Evolutionary conservation across 2,113 vertebrate species (phyloP), one percentile per base, ranked within the genome.

Genomic region (Hipposideros armiger): DNA sequence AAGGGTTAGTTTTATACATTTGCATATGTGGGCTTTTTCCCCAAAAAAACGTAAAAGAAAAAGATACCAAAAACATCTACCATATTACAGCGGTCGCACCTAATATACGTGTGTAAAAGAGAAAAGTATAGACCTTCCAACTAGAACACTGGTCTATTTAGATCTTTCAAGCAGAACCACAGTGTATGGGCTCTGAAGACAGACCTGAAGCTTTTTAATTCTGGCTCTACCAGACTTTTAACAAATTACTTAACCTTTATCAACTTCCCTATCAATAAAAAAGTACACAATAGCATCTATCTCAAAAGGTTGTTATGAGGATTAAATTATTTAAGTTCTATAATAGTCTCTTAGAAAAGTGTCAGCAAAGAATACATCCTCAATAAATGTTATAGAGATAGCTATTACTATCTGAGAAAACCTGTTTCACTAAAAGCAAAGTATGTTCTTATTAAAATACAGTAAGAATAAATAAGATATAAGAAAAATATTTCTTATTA

Each of bases 231-330:
- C 32, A 47, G 16, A 62, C 19, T 77, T 94, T 70, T 62, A 90
- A 42, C 66, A 96, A 95, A 90, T 90, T 89, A 90, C 40, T 81
- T 85, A 93, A 76, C 19, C 22, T 92, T 78, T 67, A 96, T 58
- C 67, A 94, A 83, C 17, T 87, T 92, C 58, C 16, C 2, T 30
- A 81, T 50, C 50, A 95, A 19, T 81, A 90, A 90, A 95, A 93
- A 93, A 90, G 28, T 67, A 82, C 8, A 80, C 67, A 82, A 76
- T 19, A 91, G 30, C 20, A 94, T 17, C 14, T 6, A 56, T 56
- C 26, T 92, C 47, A 93, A 91, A 95, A 90, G 14, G 32, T 60
- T 80, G 40, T 87, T 91, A 28, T 52, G 28, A 93, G 56, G 52
- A 83, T 88, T 72, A 85, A 89, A 83, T 50, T 92, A 90, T 50